Conservation (phyloP, 2,888 invertebrate species). For the Meiosimyza decipiens region DNA sequence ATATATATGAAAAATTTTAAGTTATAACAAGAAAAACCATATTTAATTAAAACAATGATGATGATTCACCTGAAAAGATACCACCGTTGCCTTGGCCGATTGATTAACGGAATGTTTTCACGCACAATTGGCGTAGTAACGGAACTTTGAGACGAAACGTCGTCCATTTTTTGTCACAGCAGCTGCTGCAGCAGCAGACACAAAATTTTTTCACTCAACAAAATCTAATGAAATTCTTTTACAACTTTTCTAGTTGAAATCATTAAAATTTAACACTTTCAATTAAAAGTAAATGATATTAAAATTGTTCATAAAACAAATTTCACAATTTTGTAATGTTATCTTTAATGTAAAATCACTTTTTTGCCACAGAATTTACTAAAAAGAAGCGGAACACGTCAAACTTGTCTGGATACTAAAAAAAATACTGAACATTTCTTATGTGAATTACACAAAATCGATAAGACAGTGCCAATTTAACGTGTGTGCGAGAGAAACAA, state of each 20-base stretch:
- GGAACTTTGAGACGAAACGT: constrained; percentile 66
- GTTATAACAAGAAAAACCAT: neutral
- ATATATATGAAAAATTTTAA: neutral
- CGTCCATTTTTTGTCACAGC: constrained; percentile 57
- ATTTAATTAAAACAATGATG: constrained; percentile 45
- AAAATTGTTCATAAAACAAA: neutral
- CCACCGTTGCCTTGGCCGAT: constrained; percentile 72
- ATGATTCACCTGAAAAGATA: constrained; percentile 72
- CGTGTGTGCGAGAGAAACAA: constrained; percentile 10
- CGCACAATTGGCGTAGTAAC: constrained; percentile 64
- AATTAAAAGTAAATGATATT: neutral
- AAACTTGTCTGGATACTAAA: constrained; percentile 8
- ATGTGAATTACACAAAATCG: no score
- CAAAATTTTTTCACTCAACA: neutral
- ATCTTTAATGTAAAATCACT: no score
- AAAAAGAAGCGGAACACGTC: constrained; percentile 13
- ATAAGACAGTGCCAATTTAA: neutral
- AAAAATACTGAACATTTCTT: neutral
- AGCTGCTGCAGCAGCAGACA: neutral
- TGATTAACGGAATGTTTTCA: constrained; percentile 79
- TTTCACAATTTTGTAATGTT: neutral
- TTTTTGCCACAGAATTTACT: neutral
- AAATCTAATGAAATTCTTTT: no score
- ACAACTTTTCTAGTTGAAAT: neutral
- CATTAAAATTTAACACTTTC: neutral